phyloP scores from a whole-genome alignment of 2,888 invertebrate genomes.

The Lasioglossum oenotherae region DNA sequence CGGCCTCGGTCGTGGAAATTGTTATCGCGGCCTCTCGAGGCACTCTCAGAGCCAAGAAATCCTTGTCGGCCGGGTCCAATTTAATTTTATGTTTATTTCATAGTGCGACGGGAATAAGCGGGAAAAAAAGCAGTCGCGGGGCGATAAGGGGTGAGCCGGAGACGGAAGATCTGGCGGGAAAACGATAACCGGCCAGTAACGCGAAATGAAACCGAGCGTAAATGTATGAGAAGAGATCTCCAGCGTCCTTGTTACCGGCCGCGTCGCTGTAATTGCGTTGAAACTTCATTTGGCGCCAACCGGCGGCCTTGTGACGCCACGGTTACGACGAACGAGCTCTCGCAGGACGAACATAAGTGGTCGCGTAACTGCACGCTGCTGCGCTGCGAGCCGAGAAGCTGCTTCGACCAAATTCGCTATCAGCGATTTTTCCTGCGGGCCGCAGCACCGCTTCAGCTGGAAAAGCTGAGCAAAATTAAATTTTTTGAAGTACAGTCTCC shows the following conservation, averaged over 20 bases:
- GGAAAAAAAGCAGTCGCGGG: not conserved
- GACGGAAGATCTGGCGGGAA: constrained; percentile 38
- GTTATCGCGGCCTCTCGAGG: constrained; percentile 24
- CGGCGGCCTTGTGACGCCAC: constrained; percentile 23
- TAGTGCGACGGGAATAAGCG: constrained; percentile 5
- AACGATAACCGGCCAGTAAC: constrained; percentile 60
- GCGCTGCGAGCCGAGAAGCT: not conserved
- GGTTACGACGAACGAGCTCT: not conserved
- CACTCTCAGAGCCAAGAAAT: constrained; percentile 38
- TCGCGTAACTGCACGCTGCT: not conserved
- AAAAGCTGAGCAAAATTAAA: not conserved
- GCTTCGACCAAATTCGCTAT: not conserved
- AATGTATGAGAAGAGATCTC: constrained; percentile 62
- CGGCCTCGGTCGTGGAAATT: constrained; percentile 35
- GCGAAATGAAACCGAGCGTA: constrained; percentile 64
- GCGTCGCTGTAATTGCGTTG: constrained; percentile 63
- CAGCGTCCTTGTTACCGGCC: constrained; percentile 57
- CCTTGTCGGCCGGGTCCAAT: constrained; percentile 56
- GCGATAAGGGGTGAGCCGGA: not conserved
- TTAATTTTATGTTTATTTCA: constrained; percentile 65
- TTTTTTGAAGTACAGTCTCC: not conserved
- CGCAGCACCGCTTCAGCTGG: not conserved
- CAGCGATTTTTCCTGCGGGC: not conserved
- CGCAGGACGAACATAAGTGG: constrained; percentile 19
- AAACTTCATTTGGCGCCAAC: constrained; percentile 62